These are phyloP conservation scores for Melanophora roralis DNA, from an alignment of 2,888 invertebrate species.

Conservation along the genomic window DNA sequence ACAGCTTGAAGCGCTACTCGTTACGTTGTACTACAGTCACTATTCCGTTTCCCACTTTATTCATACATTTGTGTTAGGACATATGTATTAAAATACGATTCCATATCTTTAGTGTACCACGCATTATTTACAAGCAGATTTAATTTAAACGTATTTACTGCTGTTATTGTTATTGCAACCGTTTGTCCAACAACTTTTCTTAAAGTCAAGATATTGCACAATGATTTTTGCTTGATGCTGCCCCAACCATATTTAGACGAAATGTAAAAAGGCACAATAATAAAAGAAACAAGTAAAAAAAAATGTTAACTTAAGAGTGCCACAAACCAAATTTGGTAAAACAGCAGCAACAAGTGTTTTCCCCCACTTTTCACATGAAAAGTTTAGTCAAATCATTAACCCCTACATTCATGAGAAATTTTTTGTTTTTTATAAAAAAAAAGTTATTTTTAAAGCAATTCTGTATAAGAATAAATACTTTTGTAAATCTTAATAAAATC, in stretches of 20 bases:
- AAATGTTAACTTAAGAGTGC: slow-evolving; percentile 35
- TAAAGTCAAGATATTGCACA: slow-evolving; percentile 66
- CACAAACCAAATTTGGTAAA: slow-evolving; percentile 34
- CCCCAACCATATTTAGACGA: not conserved
- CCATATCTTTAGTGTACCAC: not conserved
- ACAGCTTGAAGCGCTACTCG: too few relatives aligned
- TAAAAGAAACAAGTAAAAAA: slow-evolving; percentile 40
- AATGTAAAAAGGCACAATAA: slow-evolving; percentile 7
- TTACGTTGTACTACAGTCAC: too few relatives aligned
- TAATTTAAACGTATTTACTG: not conserved
- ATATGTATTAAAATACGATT: too few relatives aligned
- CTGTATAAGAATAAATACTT: too few relatives aligned
- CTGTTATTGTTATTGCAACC: not conserved
- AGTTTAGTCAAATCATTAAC: not conserved
- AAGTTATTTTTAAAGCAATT: too few relatives aligned
- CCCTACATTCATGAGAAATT: too few relatives aligned
- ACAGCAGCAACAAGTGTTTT: slow-evolving; percentile 28
- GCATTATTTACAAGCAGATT: not conserved
- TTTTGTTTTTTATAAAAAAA: too few relatives aligned
- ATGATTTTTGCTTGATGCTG: slow-evolving; percentile 60
- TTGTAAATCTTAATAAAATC: too few relatives aligned
- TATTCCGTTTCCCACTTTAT: too few relatives aligned
- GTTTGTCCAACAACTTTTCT: slow-evolving; percentile 2
- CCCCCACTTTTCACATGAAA: slow-evolving; percentile 39
- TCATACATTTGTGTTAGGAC: too few relatives aligned